Percentiles rank a stretch among this genome's conserved stretches.
phyloP scores from a whole-genome alignment of 1,140 invertebrate species.

The Hesperophylax magnus region DNA sequence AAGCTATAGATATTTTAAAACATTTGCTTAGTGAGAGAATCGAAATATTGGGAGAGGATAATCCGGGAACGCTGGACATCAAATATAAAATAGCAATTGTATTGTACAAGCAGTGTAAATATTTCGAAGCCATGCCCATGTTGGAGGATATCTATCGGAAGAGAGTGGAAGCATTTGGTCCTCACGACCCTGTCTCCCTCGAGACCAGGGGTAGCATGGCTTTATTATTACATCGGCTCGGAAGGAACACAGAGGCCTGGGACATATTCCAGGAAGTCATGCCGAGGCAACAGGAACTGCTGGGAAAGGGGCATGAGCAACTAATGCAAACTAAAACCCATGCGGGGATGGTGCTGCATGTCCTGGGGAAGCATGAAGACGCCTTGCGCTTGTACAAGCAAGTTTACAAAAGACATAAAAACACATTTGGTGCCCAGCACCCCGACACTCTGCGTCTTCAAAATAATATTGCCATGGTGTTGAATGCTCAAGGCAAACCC shows the following conservation, averaged over 20 bases:
- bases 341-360: neutral
- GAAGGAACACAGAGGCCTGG: neutral
- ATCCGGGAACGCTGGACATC: neutral
- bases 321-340: neutral
- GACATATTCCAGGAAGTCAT: neutral
- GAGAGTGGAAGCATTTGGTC: neutral
- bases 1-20: neutral
- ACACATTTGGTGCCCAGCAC: neutral
- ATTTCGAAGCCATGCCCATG: conserved; percentile 5
- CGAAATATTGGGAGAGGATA: conserved; percentile 14
- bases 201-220: neutral
- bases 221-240: neutral
- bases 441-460: neutral
- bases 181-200: too few species aligned
- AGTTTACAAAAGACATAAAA: neutral
- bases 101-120: conserved; percentile 7
- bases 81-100: neutral
- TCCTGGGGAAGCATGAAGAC: neutral
- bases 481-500: neutral
- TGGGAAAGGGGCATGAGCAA: neutral
- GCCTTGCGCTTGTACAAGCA: neutral
- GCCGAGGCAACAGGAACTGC: neutral
- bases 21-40: neutral
- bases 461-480: neutral
- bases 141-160: neutral